These are phyloP conservation scores for Galemys pyrenaicus DNA, from an alignment of 2,113 vertebrate species.

Conservation along the genomic window DNA sequence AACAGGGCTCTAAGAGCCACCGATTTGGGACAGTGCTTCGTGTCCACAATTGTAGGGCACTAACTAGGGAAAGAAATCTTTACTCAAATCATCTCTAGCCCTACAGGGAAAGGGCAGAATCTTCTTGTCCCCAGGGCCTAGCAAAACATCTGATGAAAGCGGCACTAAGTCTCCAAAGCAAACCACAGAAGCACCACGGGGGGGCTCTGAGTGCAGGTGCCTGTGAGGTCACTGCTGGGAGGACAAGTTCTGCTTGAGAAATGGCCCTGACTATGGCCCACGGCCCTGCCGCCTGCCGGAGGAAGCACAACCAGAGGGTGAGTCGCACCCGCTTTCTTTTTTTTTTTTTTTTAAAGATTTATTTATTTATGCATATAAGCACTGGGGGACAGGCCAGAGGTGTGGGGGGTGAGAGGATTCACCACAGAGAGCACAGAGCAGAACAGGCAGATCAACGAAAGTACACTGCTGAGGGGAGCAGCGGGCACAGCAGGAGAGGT, in stretches of 20 bases:
- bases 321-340: no score
- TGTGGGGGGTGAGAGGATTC: no score
- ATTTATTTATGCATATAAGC: no score
- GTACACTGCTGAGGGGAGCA: no score
- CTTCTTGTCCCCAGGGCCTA: neutral
- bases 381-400: no score
- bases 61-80: neutral
- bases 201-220: neutral
- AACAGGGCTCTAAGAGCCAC: neutral
- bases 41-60: neutral
- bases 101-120: neutral
- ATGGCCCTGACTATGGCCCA: neutral
- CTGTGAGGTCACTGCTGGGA: neutral
- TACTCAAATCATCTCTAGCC: neutral
- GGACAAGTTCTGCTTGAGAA: neutral
- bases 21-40: neutral
- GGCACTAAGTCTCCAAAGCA: neutral
- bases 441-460: no score
- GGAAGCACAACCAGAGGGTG: neutral
- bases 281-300: neutral
- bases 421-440: no score
- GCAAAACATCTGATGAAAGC: neutral
- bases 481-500: no score
- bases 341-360: no score
- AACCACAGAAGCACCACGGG: neutral